Conservation (phyloP, 2,797 vertebrate species). For the Mus minutoides region DNA sequence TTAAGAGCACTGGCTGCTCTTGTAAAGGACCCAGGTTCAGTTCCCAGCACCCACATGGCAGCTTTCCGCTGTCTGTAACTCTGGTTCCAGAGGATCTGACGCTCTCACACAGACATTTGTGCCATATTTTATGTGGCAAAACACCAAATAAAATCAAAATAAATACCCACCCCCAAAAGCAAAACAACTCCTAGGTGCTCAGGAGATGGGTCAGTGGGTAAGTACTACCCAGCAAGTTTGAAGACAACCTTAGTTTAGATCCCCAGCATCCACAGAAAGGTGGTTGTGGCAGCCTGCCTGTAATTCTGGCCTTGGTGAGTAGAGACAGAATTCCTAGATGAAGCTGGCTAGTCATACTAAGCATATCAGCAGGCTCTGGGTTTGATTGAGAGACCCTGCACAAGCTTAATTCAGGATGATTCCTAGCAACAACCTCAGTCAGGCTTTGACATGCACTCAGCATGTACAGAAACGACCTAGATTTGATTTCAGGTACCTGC, state of each 20-base stretch:
- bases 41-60: not conserved
- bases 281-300: not conserved
- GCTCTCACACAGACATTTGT: not conserved
- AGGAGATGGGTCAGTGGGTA: not conserved
- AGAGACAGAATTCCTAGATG: not conserved
- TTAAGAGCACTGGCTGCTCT: not conserved
- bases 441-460: not conserved
- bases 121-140: not conserved
- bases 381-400: not conserved
- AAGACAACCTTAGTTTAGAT: not conserved
- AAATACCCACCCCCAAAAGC: not conserved
- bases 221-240: not conserved
- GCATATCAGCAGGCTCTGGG: not conserved
- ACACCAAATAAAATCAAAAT: not conserved
- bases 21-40: not conserved
- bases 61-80: not conserved
- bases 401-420: not conserved
- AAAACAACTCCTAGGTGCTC: not conserved
- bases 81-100: not conserved
- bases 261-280: not conserved
- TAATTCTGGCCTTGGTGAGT: not conserved
- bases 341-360: not conserved
- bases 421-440: not conserved
- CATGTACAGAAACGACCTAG: not conserved
- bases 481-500: not conserved